Percentiles rank a stretch among this genome's conserved stretches.
Conservation (phyloP, 2,797 vertebrate genomes). For the Pyrocephalus nanus region DNA sequence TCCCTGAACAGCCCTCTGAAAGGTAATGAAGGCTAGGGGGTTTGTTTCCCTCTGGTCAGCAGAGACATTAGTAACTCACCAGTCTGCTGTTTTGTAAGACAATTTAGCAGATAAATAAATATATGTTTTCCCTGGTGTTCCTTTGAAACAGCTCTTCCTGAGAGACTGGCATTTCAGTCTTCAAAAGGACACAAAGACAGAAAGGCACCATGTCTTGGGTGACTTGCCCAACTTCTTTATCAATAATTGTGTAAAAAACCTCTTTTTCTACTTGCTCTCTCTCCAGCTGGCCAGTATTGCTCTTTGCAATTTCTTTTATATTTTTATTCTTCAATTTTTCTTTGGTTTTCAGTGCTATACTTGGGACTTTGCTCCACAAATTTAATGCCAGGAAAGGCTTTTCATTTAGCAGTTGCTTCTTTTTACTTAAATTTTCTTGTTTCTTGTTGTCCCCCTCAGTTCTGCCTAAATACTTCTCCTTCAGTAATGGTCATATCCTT, state of each 20-base stretch:
- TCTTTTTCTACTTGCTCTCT: not conserved
- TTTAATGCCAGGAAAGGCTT: not conserved
- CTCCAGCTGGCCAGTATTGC: not conserved
- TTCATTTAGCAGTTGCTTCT: not conserved
- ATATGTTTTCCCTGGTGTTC: constrained; percentile 28
- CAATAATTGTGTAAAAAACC: not conserved
- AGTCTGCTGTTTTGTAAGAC: constrained; percentile 28
- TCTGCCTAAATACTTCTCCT: not conserved
- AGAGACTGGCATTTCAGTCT: not conserved
- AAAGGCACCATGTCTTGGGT: not conserved
- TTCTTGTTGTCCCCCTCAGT: not conserved
- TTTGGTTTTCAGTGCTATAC: not conserved
- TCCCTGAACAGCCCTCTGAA: constrained; percentile 44
- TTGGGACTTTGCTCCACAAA: not conserved
- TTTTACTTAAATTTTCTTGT: not conserved
- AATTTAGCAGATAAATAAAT: constrained; percentile 47
- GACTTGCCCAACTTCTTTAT: not conserved
- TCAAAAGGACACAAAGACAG: not conserved
- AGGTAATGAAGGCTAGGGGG: constrained; percentile 58
- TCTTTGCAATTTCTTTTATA: not conserved
- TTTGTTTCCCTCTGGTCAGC: constrained; percentile 44
- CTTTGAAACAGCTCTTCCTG: constrained; percentile 5
- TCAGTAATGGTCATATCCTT: not conserved
- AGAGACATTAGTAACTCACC: constrained; percentile 64
- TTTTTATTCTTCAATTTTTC: not conserved